A percentile compares a stretch with the other conserved stretches of the same genome.
Conservation (phyloP, 64 coral and sea anemone genomes). For the Platygyra sinensis region DNA sequence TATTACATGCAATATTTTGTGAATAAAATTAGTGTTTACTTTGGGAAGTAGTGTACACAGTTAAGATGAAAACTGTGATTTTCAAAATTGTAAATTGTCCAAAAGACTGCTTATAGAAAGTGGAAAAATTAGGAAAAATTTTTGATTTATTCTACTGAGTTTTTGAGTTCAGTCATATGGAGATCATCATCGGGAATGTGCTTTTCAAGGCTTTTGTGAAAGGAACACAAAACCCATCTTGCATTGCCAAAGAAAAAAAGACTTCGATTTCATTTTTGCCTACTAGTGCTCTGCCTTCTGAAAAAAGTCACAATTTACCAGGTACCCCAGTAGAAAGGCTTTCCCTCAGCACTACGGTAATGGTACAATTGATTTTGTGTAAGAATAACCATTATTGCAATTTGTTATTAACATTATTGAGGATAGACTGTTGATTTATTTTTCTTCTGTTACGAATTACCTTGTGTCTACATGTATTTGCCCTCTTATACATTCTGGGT, state of each 20-base stretch:
- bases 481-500: no score
- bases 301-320: slow-evolving; percentile 19
- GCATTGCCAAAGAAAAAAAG: background rate
- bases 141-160: background rate
- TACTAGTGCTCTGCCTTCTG: background rate
- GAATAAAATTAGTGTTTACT: no score
- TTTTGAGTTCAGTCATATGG: background rate
- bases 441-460: no score
- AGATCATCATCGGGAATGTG: slow-evolving; percentile 36
- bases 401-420: no score
- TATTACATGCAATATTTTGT: no score
- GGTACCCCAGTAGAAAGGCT: slow-evolving; percentile 35
- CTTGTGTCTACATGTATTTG: no score
- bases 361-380: background rate
- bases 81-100: no score
- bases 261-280: background rate
- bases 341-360: slow-evolving; percentile 33
- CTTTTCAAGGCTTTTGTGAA: slow-evolving; percentile 25
- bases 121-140: background rate
- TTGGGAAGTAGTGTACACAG: no score
- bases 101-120: background rate
- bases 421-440: no score
- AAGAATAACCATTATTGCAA: no score
- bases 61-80: no score
- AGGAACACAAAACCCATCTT: background rate